Percentiles rank a stretch among this genome's conserved stretches.
Evolutionary conservation across 2,113 vertebrate genomes (phyloP).

Genomic region (Myiagra hebetior): DNA sequence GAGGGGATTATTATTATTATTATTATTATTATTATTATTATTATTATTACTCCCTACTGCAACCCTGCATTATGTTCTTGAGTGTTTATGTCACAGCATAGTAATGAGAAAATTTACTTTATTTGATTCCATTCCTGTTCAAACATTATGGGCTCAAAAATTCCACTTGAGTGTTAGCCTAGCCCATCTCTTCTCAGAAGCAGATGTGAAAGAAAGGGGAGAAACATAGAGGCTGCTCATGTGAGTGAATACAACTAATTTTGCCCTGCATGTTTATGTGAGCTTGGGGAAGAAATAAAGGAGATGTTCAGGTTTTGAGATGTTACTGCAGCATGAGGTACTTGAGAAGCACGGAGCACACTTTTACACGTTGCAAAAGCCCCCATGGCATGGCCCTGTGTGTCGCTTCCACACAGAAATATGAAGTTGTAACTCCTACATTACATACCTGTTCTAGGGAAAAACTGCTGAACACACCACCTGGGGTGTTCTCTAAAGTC

Average conservation of each 20-base stretch:
- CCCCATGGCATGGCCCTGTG: neutral
- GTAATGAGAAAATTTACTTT: neutral
- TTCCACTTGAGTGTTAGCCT: neutral
- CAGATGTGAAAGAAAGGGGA: neutral
- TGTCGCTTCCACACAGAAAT: neutral
- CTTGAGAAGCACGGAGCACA: neutral
- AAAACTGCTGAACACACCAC: neutral
- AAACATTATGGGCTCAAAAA: neutral
- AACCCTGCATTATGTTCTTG: neutral
- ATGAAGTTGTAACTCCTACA: neutral
- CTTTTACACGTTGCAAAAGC: neutral
- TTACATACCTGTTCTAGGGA: neutral
- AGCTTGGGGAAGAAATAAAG: neutral
- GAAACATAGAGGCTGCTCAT: neutral
- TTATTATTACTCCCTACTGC: neutral
- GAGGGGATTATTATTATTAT: neutral
- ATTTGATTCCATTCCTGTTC: neutral
- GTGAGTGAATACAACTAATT: neutral
- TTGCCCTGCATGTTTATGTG: neutral
- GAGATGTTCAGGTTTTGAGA: neutral
- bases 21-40: neutral
- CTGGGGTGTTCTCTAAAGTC: neutral
- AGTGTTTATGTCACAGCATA: neutral
- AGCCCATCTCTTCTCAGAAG: neutral
- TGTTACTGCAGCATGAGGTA: neutral